Evolutionary conservation across 2,113 vertebrate species (phyloP), one percentile per base, ranked within the genome.

Genomic region (Sigmodon hispidus): DNA sequence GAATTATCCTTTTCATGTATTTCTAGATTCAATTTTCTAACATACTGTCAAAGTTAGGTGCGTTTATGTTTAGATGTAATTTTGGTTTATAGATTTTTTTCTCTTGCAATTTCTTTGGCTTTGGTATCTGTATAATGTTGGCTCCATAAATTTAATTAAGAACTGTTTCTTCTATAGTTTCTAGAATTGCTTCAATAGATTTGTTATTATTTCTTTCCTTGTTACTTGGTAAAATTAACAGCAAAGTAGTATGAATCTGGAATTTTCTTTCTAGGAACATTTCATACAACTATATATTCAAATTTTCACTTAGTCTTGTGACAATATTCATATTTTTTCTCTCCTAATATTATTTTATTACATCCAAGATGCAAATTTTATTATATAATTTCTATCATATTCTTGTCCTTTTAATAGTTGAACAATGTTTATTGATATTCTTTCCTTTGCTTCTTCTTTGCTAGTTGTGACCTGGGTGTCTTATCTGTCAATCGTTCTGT

Each of bases 171-270:
- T 83, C 36, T 93, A 19, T 89, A 45, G 81, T 93, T 77, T 11
- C 67, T 77, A 61, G 89, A 96, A 87, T 61, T 89, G 1, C 92
- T 95, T 94, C 48, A 45, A 24, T 75, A 79, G 5, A 75, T 87
- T 81, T 95, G 36, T 3, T 52, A 43, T 73, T 73, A 76, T 91
- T 91, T 91, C 34, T 65, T 87, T 22, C 5, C 89, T 70, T 67
- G 80, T 10, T 93, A 94, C 61, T 95, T 89, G 16, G 4, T 73
- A 50, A n/a, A 80, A 91, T 96, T 87, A 84, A 15, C 7, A 77
- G 29, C 59, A 92, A 45, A 31, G 1, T 26, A 36, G 87, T 61
- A 43, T 11, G 36, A 19, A 29, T 34, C 52, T 91, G 22, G 16
- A 75, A 63, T 76, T 89, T 70, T 76, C 55, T 86, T 91, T 94